Evolutionary conservation across 2,888 invertebrate species (phyloP).

Genomic region (Tridacna crocea): DNA sequence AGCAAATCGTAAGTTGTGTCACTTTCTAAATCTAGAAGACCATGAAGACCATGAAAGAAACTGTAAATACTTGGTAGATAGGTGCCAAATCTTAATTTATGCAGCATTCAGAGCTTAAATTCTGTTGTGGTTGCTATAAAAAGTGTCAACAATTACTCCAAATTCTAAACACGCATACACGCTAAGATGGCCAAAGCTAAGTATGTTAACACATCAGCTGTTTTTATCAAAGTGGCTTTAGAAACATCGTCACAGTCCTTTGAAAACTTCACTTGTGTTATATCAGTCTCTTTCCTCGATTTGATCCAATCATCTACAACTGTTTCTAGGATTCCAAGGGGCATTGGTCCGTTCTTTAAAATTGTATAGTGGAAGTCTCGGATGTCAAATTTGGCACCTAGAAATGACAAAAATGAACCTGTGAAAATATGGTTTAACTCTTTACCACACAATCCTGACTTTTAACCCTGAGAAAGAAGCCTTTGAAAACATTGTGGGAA

Average conservation of each 20-base stretch:
- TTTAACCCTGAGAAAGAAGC: no score
- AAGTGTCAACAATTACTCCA: no score
- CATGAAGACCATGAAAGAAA: no score
- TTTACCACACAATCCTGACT: neutral
- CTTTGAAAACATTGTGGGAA: neutral
- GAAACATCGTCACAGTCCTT: neutral
- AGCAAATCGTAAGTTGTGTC: no score
- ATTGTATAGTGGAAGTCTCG: constrained; percentile 81
- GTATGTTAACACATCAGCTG: neutral
- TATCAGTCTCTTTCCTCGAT: neutral
- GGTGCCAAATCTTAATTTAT: no score
- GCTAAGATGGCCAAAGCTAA: neutral
- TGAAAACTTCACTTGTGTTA: neutral
- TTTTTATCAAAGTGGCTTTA: neutral
- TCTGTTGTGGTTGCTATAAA: no score
- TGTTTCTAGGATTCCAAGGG: constrained; percentile 75
- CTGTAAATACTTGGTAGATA: no score
- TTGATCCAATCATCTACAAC: constrained; percentile 64
- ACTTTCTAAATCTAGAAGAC: no score
- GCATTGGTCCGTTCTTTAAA: constrained; percentile 71
- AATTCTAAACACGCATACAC: no score
- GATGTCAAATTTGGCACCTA: constrained; percentile 74
- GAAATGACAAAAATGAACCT: constrained; percentile 11
- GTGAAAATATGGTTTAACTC: neutral
- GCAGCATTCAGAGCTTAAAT: no score